These are phyloP conservation scores for Scrobipalpa atriplicella DNA, from an alignment of 2,888 invertebrate genomes.

Conservation along the genomic window DNA sequence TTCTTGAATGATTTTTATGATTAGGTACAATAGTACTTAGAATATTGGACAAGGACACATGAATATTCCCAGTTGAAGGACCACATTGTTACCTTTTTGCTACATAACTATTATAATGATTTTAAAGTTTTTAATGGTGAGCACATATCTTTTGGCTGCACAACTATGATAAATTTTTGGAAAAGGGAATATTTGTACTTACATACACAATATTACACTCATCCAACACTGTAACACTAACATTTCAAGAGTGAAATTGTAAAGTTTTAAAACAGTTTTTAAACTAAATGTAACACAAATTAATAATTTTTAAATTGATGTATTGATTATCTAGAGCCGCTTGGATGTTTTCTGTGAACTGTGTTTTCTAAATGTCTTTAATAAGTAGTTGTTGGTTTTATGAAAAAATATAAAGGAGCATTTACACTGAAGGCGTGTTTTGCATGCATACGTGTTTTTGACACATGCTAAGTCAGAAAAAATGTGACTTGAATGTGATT, in stretches of 20 bases:
- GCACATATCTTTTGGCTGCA: conserved; percentile 4
- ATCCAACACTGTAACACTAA: conserved; percentile 20
- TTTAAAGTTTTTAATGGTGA: not conserved
- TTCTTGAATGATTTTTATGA: no score
- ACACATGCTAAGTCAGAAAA: not conserved
- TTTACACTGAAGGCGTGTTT: conserved; percentile 4
- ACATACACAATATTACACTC: not conserved
- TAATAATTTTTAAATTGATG: conserved; percentile 4
- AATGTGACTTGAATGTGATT: no score
- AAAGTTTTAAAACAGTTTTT: not conserved
- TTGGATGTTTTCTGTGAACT: conserved; percentile 62
- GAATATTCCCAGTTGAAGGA: no score
- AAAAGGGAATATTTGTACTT: not conserved
- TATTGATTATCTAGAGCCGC: conserved; percentile 48
- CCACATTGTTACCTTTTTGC: not conserved
- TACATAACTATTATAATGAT: not conserved
- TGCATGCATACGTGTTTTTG: not conserved
- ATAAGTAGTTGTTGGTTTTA: conserved; percentile 39
- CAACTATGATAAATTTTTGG: not conserved
- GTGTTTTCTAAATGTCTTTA: conserved; percentile 31
- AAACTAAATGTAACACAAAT: conserved; percentile 22
- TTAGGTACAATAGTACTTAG: no score
- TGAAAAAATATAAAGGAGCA: conserved; percentile 27
- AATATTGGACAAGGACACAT: no score
- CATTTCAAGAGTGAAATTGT: not conserved